Base-by-base conservation (phyloP, 2,888 invertebrate genomes). In the Nemapogon koenigi region DNA sequence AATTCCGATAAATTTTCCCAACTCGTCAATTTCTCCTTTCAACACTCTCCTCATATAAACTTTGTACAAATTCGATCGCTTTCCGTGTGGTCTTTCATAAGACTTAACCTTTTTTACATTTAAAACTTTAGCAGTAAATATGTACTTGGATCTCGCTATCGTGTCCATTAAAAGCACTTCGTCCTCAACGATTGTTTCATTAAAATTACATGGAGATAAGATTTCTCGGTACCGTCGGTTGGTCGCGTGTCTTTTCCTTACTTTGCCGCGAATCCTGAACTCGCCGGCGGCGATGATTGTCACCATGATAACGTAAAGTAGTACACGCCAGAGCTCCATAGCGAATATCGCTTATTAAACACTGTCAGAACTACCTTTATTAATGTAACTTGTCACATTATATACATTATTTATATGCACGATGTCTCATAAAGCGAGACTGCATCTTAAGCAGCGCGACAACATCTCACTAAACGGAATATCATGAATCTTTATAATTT, bases 121-220 rank as follows among this genome's bases (percentile, higher is more conserved):
- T 49, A 80, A 51, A 51, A 80, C 79, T 67, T 80, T 80, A 22
- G 65, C 80, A 16, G 80, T 80, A 59, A 80, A 80, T 55, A 80
- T 79, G 51, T 65, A 80, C 55, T 73, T 72, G 3, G 80, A 76
- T 49, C 67, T 67, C 40, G 65, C 63, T 63, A 80, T 79, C 57
- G 76, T 75, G 42, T 69, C 71, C 67, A 76, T 70, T 62, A 80
- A 52, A 42, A 79, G 62, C 69, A 75, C 71, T 59, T 76, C 73
- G 51, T 80, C 75, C 48, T 73, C 69, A 42, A 80, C 71, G 49
- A 80, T 65, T 43, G 75, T 75, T 55, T 73, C 72, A 56, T 80
- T 80, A 63, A 80, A 80, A 51, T 58, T 62, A 51, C 80, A 80
- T 17, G 70, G 65, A 41, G 76, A 76, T 46, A 70, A 53, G 29